These are phyloP conservation scores for Eonycteris spelaea DNA, from an alignment of 2,113 vertebrate species.

Conservation along the genomic window DNA sequence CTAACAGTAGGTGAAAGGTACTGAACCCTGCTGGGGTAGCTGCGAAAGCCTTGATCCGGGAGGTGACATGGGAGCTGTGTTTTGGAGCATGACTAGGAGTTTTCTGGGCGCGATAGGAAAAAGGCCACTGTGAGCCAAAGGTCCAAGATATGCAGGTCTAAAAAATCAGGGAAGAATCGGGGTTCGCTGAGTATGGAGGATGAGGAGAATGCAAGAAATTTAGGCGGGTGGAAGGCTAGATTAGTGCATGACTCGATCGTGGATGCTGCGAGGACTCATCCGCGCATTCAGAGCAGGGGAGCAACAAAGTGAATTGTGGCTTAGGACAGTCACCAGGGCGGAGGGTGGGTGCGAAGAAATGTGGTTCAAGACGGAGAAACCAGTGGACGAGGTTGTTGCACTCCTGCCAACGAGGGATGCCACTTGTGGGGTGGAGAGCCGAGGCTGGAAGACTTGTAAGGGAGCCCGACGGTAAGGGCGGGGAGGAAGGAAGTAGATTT, in stretches of 20 bases:
- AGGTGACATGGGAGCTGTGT: background rate
- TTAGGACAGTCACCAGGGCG: background rate
- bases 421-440: fast-evolving
- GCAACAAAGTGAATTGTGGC: background rate
- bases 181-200: fast-evolving
- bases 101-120: background rate
- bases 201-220: background rate
- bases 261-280: fast-evolving
- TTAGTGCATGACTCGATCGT: fast-evolving
- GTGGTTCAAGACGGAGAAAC: background rate
- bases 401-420: fast-evolving
- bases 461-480: background rate
- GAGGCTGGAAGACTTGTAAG: background rate
- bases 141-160: background rate
- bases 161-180: background rate
- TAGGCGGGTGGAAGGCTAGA: fast-evolving
- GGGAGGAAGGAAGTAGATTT: background rate
- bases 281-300: background rate
- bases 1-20: background rate
- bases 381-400: fast-evolving
- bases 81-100: background rate
- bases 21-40: background rate
- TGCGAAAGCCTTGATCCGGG: fast-evolving
- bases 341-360: background rate
- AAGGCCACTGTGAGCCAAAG: background rate